A percentile compares a stretch with the other conserved stretches of the same genome.
Evolutionary conservation across 2,113 vertebrate species (phyloP).

Genomic region (Dendropsophus ebraccatus): DNA sequence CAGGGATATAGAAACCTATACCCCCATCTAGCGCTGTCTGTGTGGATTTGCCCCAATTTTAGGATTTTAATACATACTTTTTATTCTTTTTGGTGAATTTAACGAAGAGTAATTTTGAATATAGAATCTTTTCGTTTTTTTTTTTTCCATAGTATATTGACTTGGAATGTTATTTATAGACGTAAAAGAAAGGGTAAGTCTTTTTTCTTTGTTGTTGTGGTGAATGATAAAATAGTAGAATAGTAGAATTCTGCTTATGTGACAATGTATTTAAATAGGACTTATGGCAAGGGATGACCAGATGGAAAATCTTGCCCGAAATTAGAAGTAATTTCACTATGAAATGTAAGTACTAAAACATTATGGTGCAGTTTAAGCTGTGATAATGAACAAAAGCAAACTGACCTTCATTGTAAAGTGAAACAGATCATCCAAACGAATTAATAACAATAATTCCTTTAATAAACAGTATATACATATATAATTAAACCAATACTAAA

Average conservation of each 20-base stretch:
- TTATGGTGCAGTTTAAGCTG: constrained; percentile 34
- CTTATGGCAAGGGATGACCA: constrained; percentile 31
- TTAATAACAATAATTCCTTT: too few species aligned
- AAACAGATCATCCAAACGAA: constrained; percentile 20
- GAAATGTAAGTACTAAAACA: constrained; percentile 32
- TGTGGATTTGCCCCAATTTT: too few species aligned
- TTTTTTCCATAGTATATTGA: too few species aligned
- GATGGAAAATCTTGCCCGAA: constrained; percentile 39
- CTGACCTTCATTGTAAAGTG: constrained; percentile 40
- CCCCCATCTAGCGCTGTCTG: too few species aligned
- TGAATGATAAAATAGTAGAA: not conserved
- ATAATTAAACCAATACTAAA: constrained; percentile 36
- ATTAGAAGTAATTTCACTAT: constrained; percentile 42
- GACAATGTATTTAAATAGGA: constrained; percentile 34
- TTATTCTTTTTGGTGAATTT: too few species aligned
- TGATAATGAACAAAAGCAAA: constrained; percentile 47
- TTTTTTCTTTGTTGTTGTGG: too few species aligned
- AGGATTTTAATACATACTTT: too few species aligned
- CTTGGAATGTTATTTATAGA: too few species aligned
- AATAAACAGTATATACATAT: constrained; percentile 50
- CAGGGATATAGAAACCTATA: too few species aligned
- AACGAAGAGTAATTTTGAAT: too few species aligned
- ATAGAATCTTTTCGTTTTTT: too few species aligned
- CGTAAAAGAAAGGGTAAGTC: too few species aligned
- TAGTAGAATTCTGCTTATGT: not conserved